A percentile compares a stretch with the other conserved stretches of the same genome.
Conservation (phyloP, 2,888 invertebrate species). For the Plebejus melissa region DNA sequence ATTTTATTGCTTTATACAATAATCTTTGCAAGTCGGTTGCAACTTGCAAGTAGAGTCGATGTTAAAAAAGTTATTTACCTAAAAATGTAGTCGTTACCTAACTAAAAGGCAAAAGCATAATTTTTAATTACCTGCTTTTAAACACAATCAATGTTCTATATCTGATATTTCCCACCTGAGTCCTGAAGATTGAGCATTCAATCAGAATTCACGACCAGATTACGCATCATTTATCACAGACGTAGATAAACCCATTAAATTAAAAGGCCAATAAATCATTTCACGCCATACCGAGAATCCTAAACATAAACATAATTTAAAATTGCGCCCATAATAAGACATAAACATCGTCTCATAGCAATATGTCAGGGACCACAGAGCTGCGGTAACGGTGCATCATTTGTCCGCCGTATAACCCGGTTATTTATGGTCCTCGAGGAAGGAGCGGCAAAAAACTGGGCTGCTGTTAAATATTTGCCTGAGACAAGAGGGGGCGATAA, state of each 20-base stretch:
- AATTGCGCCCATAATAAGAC: constrained; percentile 68
- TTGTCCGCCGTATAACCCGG: constrained; percentile 65
- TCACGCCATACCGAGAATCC: constrained; percentile 7
- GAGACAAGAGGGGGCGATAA: constrained; percentile 79
- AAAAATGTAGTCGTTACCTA: not conserved
- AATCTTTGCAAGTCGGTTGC: not conserved
- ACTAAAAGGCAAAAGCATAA: no score
- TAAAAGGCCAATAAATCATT: constrained; percentile 24
- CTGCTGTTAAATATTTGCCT: constrained; percentile 78
- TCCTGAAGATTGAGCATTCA: not conserved
- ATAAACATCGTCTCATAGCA: constrained; percentile 71
- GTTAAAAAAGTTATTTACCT: not conserved
- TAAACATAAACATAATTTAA: constrained; percentile 52
- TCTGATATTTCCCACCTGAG: not conserved
- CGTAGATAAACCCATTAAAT: constrained; percentile 25
- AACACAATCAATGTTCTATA: not conserved
- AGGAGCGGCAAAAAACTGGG: constrained; percentile 72
- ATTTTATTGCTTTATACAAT: not conserved
- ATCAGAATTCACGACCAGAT: not conserved
- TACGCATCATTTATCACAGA: not conserved
- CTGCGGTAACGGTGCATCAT: constrained; percentile 76
- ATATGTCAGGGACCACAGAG: constrained; percentile 73
- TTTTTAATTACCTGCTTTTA: not conserved
- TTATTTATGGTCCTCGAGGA: constrained; percentile 74
- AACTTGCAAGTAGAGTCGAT: not conserved